These are phyloP conservation scores for Volucella bombylans DNA, from an alignment of 2,888 invertebrate genomes.

Conservation along the genomic window DNA sequence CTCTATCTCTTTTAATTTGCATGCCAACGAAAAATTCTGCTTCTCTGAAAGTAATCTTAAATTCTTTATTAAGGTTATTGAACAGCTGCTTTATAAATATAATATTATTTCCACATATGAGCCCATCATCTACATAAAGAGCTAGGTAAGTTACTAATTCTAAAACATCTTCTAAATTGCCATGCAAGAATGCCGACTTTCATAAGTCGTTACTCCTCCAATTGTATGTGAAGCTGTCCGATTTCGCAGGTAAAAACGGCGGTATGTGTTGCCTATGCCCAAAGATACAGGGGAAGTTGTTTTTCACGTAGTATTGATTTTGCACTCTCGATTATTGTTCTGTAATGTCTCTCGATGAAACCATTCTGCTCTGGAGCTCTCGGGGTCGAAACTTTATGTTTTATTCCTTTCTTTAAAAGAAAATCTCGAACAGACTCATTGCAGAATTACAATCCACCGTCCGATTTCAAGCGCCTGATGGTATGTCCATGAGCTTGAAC, in stretches of 20 bases:
- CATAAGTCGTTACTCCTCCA: constrained; percentile 62
- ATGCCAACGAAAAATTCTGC: too few relatives aligned
- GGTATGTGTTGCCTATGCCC: constrained; percentile 78
- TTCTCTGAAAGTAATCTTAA: too few relatives aligned
- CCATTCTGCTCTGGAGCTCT: constrained; percentile 62
- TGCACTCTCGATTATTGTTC: constrained; percentile 49
- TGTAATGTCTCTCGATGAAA: constrained; percentile 48
- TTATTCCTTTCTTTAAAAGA: constrained; percentile 47
- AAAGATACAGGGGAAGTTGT: constrained; percentile 21
- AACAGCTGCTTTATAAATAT: too few relatives aligned
- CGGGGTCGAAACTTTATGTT: constrained; percentile 54
- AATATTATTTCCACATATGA: too few relatives aligned
- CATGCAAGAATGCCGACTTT: constrained; percentile 70
- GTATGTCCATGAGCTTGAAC: constrained; percentile 59
- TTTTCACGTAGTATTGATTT: constrained; percentile 47
- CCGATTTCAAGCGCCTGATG: too few relatives aligned
- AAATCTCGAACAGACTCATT: constrained; percentile 49
- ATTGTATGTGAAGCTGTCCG: too few relatives aligned
- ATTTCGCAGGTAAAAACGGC: constrained; percentile 78
- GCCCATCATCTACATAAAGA: too few relatives aligned
- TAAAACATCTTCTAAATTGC: constrained; percentile 62
- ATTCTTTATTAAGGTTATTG: too few relatives aligned
- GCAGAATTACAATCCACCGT: constrained; percentile 63
- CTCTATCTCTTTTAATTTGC: too few relatives aligned
- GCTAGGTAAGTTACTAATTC: too few relatives aligned